A percentile compares a stretch with the other conserved stretches of the same genome.
phyloP scores from a whole-genome alignment of 2,797 vertebrate genomes.

The Neosalanx taihuensis region DNA sequence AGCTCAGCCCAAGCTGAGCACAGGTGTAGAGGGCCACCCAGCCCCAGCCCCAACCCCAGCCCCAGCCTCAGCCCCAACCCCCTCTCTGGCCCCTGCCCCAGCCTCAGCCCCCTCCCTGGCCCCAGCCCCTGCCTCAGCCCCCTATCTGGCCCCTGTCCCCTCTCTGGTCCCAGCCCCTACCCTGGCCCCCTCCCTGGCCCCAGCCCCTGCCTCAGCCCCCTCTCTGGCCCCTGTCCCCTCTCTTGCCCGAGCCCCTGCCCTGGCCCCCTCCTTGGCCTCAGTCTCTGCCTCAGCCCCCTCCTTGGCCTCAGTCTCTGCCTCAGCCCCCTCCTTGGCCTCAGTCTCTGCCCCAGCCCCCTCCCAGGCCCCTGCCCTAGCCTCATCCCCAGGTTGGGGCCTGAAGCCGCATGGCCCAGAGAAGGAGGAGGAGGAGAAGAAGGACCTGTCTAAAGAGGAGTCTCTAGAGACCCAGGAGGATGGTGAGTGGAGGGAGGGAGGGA shows the following conservation, averaged over 20 bases:
- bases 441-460: conserved; percentile 80
- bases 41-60: neutral
- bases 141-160: neutral
- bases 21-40: neutral
- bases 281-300: too few species aligned
- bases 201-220: neutral
- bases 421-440: conserved; percentile 75
- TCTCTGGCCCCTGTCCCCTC: neutral
- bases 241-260: neutral
- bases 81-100: too few species aligned
- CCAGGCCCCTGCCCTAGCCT: neutral
- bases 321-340: neutral
- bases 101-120: neutral
- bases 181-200: too few species aligned
- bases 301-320: neutral
- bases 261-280: too few species aligned
- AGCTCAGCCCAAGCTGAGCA: conserved; percentile 18
- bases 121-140: neutral
- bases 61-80: too few species aligned
- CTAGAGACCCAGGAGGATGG: conserved; percentile 77
- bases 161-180: too few species aligned
- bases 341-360: neutral
- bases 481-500: conserved; percentile 51
- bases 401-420: conserved; percentile 23
- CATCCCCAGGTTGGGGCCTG: neutral